Base-by-base conservation (phyloP, 1,140 invertebrate species). In the Drosophila lacteicornis region DNA sequence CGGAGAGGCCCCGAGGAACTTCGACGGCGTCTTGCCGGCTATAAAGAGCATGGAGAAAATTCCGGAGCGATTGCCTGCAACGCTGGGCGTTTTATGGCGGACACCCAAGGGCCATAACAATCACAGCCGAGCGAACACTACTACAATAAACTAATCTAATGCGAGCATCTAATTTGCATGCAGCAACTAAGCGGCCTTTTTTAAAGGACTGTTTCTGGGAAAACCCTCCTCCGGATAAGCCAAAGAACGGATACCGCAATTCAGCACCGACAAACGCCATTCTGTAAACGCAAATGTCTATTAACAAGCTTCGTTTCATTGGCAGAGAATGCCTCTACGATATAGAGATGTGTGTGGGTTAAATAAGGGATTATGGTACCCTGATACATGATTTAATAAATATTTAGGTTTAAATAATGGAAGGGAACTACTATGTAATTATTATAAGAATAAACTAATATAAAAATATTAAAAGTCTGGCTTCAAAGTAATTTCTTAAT, bases 91-190 rank as follows among this genome's bases (percentile, higher is more conserved):
- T 86, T 86, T 82, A 86, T 82, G 38, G 59, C 57, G 43, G 51
- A 63, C 66, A 58, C 47, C 47, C 74, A 59, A 47, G 47, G 75
- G 68, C 82, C 56, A 80, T 71, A 81, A 81, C 79, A 80, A 80
- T 80, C 73, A 80, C 78, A 40, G 53, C 61, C 71, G 53, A 62
- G 42, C 61, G 19, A 22, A 13, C 5, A 15, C 36, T n/a, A 73
- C 61, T 71, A 79, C 60, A 65, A 74, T 66, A 65, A 59, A 73
- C 76, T 75, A 56, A 80, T 74, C 80, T 78, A 88, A 80, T 83
- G 68, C 33, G 33, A 25, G 60, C 56, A 66, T 78, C n/a, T 75
- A 85, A 78, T 80, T 77, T 73, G 51, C 60, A 74, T 61, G 62
- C 50, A n/a, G 7, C 25, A 17, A 50, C 53, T 57, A 46, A 59